Percentiles rank a stretch among this genome's conserved stretches.
These are phyloP conservation scores for Bos taurus DNA, from an alignment of 2,113 vertebrate genomes.

Conservation along the genomic window ARS-UCD2.0 NC_037333.1:90531501-90532000, in stretches of 20 bases:
- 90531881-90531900: neutral
- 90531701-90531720: neutral
- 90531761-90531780: neutral
- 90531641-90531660: neutral
- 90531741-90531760: neutral
- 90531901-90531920: neutral
- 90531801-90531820: neutral
- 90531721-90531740: neutral
- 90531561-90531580: neutral
- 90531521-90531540: neutral
- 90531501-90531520: neutral
- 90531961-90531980: neutral
- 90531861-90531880: neutral
- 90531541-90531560: neutral
- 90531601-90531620: neutral
- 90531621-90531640: neutral
- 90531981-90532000: neutral
- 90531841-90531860: neutral
- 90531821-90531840: neutral
- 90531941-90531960: rapidly evolving
- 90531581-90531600: neutral
- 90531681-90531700: neutral
- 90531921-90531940: neutral
- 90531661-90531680: neutral
- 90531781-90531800: neutral